A percentile compares a stretch with the other conserved stretches of the same genome.
These are phyloP conservation scores for Dendrolimus punctatus DNA, from an alignment of 1,140 invertebrate genomes.

Conservation along the genomic window DNA sequence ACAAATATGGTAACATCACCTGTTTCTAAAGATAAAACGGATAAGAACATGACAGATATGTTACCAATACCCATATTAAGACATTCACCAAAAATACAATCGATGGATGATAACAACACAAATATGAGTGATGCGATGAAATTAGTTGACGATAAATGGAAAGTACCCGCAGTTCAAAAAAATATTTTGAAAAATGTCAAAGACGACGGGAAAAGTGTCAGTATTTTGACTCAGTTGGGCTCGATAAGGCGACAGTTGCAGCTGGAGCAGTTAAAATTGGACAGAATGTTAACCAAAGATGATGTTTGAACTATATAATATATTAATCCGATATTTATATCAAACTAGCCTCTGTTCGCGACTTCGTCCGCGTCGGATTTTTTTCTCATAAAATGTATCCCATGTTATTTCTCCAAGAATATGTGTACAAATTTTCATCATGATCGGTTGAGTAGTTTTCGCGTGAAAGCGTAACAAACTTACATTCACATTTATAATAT, in stretches of 20 bases:
- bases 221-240: conserved; percentile 73
- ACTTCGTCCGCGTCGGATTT: too few relatives aligned
- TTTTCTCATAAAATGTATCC: too few relatives aligned
- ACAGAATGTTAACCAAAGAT: conserved; percentile 46
- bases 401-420: too few relatives aligned
- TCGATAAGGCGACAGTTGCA: conserved; percentile 74
- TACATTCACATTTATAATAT: too few relatives aligned
- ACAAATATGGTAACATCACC: too few relatives aligned
- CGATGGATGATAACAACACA: conserved; percentile 13
- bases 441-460: too few relatives aligned
- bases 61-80: conserved; percentile 70
- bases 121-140: conserved; percentile 64
- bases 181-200: conserved; percentile 69
- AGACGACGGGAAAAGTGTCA: conserved; percentile 62
- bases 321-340: neutral
- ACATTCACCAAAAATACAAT: conserved; percentile 57
- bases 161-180: conserved; percentile 72
- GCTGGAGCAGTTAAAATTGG: conserved; percentile 72
- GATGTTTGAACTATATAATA: conserved; percentile 15
- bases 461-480: too few relatives aligned
- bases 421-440: too few relatives aligned
- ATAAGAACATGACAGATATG: conserved; percentile 16
- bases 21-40: conserved; percentile 13
- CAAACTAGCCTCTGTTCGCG: too few relatives aligned
- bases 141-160: conserved; percentile 71